Base-by-base conservation (phyloP, 1,140 invertebrate species). In the Drosophila ohnishii region DNA sequence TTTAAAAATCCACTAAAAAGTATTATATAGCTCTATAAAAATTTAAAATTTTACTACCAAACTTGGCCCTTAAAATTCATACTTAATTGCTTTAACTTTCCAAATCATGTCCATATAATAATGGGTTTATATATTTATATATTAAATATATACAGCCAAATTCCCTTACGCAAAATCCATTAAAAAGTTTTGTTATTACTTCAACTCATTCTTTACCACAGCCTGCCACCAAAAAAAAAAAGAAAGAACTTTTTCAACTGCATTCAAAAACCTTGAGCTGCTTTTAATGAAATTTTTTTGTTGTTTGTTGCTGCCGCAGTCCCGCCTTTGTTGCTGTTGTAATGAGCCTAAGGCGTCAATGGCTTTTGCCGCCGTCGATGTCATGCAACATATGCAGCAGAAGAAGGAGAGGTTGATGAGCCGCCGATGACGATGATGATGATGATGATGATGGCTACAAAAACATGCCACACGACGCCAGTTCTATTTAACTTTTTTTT, bases 211-310 rank as follows among this genome's bases (percentile, higher is more conserved):
- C 58, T 40, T 51, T 32, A 19, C 35, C 65, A 51, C 53, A 61
- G 37, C 32, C 72, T 50, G 62, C 42, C 34, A 42, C 42, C 16
- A 35, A 58, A 45, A 47, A 19, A 19, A 64, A 78, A 58, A 50
- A 37, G 44, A 75, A 57, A 64, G 22, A 80, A 82, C 60, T 84
- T 84, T 79, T 63, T 32, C 45, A 77, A 76, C 76, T 84, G 80
- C 80, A 84, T 80, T 76, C 62, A 61, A 48, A 69, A 84, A 69
- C 80, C 80, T 84, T 84, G 80, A 85, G 80, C 81, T 76, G 81
- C 67, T 85, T 84, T 84, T 84, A 84, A 84, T 85, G 81, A 84
- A 84, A 84, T 77, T 82, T 71, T 74, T 60, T 42, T 51, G 48
- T 55, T 55, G 8, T 34, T 48, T 47, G 58, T 62, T 48, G 61